Evolutionary conservation across 2,113 vertebrate genomes (phyloP), one percentile per base, ranked within the genome.

Genomic region (Crypturellus undulatus): DNA sequence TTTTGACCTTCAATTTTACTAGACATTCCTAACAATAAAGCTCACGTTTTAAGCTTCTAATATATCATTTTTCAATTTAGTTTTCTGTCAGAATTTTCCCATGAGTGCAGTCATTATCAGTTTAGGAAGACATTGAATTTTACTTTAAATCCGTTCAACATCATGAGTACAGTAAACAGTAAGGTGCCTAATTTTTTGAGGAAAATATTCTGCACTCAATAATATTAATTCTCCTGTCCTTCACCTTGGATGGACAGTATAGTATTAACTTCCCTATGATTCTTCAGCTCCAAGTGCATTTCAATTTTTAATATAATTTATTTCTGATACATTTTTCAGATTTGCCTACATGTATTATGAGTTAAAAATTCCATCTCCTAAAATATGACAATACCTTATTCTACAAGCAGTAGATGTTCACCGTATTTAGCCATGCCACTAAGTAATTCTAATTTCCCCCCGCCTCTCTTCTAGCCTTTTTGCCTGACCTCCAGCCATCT

Each of bases 61-160:
- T 73, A 7, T 7, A 40, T 19, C 24, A 54, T 8, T 47, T 69
- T 54, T 45, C 45, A 28, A 56, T 40, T n/a, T 51, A 80, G 22
- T 13, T 13, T 73, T 43, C 40, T 42, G 17, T 40, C 40, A 70
- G 36, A 24, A 3, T 63, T 88, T 65, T 76, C 30, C 30, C 28
- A 38, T 8, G 8, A 85, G 6, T 28, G 18, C 32, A 60, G 52
- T 38, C 38, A 71, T 83, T 92, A 90, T 83, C 68, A 72, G 17
- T 79, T 89, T 92, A 82, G 32, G 51, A 78, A 32, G 24, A 78
- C 4, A 43, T 82, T 51, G 24, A 12, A 78, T 78, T 80, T 85
- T 80, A 58, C 34, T 67, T 81, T 30, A 81, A 91, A 84, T 36
- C 9, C 10, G 9, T 91, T 86, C 78, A 43, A 38, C 15, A 87